A percentile compares a stretch with the other conserved stretches of the same genome.
Evolutionary conservation across 2,113 vertebrate genomes (phyloP).

Genomic region (Edolisoma coerulescens): DNA sequence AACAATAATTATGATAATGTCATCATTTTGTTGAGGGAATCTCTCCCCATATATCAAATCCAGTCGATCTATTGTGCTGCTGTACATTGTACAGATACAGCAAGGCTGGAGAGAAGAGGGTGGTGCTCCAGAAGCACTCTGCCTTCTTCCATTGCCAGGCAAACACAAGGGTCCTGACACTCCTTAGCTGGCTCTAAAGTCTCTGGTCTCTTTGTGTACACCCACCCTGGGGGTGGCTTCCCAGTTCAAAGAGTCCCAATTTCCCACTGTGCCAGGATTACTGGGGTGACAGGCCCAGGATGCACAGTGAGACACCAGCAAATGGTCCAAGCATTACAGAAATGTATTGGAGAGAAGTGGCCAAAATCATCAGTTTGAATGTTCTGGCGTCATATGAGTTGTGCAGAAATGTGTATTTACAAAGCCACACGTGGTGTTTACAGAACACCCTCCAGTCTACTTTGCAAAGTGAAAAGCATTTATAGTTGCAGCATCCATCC

Average conservation of each 20-base stretch:
- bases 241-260: neutral
- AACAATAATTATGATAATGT: neutral
- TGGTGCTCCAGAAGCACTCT: neutral
- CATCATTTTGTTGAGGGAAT: neutral
- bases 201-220: neutral
- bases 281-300: neutral
- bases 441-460: neutral
- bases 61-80: accelerated
- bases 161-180: neutral
- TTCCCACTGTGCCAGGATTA: neutral
- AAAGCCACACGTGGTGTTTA: neutral
- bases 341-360: neutral
- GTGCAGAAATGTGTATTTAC: neutral
- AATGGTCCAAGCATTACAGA: neutral
- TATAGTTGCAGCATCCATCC: neutral
- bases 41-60: neutral
- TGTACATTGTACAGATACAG: neutral
- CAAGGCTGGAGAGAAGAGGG: neutral
- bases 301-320: neutral
- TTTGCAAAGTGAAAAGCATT: neutral
- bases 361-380: neutral
- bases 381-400: neutral
- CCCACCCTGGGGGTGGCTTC: neutral
- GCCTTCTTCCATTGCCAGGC: neutral
- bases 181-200: neutral